phyloP scores from a whole-genome alignment of 2,888 invertebrate species.

The Rotaria sp. region DNA sequence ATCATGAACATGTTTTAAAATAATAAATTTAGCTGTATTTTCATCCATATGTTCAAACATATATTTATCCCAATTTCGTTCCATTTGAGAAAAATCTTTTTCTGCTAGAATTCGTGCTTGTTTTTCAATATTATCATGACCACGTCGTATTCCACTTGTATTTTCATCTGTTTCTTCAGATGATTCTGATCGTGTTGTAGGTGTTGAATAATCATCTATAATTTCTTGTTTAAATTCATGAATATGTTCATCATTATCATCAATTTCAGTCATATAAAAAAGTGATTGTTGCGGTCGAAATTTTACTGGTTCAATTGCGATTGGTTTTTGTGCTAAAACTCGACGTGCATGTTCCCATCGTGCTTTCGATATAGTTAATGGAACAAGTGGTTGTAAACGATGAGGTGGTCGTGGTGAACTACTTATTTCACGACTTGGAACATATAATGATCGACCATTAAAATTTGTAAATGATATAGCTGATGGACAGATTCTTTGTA shows the following conservation, averaged over 20 bases:
- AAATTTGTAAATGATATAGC: background rate
- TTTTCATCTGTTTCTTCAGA: background rate
- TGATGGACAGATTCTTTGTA: background rate
- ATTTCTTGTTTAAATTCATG: no score
- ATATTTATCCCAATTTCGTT: slow-evolving; percentile 50
- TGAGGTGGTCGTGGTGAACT: background rate
- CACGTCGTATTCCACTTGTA: background rate
- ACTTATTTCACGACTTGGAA: background rate
- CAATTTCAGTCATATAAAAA: background rate
- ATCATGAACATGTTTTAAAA: slow-evolving; percentile 46
- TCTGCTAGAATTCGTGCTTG: background rate
- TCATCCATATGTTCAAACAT: slow-evolving; percentile 50
- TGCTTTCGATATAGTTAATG: background rate
- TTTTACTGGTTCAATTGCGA: background rate
- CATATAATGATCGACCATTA: slow-evolving; percentile 9
- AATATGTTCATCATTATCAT: background rate
- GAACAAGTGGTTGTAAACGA: background rate
- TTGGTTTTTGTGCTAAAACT: background rate
- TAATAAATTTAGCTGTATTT: slow-evolving; percentile 53
- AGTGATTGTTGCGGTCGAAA: slow-evolving; percentile 2
- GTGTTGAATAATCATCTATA: no score
- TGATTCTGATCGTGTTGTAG: background rate
- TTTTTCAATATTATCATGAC: background rate
- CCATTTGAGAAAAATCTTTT: slow-evolving; percentile 3
- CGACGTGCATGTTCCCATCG: slow-evolving; percentile 11